phyloP scores from a whole-genome alignment of 2,113 vertebrate genomes.

The Nansenia antarctica region DNA sequence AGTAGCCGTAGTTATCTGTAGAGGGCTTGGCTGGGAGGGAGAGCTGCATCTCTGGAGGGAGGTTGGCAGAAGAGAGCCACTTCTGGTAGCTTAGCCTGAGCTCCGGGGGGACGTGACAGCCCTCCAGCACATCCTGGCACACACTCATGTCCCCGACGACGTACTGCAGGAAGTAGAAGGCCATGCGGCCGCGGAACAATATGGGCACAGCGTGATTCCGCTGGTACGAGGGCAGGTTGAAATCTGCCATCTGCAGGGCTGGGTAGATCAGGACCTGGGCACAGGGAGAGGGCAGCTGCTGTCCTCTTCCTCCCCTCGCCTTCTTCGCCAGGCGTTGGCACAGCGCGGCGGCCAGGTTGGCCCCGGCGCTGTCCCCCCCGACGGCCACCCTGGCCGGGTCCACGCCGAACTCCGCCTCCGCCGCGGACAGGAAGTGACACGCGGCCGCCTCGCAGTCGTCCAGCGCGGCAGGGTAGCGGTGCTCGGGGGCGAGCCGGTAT shows the following conservation, averaged over 20 bases:
- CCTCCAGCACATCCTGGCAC: slow-evolving; percentile 67
- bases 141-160: slow-evolving; percentile 62
- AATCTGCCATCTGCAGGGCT: slow-evolving; percentile 77
- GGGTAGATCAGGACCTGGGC: slow-evolving; percentile 87
- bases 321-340: slow-evolving; percentile 75
- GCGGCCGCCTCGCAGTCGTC: slow-evolving; percentile 79
- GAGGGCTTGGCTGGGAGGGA: slow-evolving; percentile 3
- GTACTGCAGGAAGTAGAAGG: slow-evolving; percentile 70
- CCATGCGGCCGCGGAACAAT: slow-evolving; percentile 59
- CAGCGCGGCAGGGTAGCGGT: slow-evolving; percentile 68
- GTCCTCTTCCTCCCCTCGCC: no score
- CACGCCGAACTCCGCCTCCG: slow-evolving; percentile 69
- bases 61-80: slow-evolving; percentile 77
- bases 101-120: slow-evolving; percentile 72
- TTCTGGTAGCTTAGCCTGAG: slow-evolving; percentile 67
- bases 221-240: slow-evolving; percentile 83
- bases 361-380: slow-evolving; percentile 83
- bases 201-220: slow-evolving; percentile 78
- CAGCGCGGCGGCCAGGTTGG: slow-evolving; percentile 69
- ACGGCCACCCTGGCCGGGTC: slow-evolving; percentile 73
- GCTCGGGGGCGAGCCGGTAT: slow-evolving; percentile 80
- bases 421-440: slow-evolving; percentile 77
- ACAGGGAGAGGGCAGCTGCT: slow-evolving; percentile 72
- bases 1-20: slow-evolving; percentile 55
- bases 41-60: slow-evolving; percentile 73